These are phyloP conservation scores for Corella eumyota DNA, from an alignment of 23 tunicate species.

Conservation along the genomic window DNA sequence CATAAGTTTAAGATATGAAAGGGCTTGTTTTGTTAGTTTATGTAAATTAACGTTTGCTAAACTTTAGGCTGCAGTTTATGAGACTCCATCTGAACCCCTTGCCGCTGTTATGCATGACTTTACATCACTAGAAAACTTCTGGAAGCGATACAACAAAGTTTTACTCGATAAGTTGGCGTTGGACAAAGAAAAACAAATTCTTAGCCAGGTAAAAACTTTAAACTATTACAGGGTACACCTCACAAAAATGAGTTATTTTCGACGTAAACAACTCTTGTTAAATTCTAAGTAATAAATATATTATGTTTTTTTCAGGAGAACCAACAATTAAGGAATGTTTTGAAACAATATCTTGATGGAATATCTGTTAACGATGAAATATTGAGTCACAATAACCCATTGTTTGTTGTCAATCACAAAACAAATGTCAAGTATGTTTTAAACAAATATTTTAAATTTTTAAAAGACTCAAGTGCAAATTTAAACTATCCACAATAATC, in stretches of 20 bases:
- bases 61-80: conserved; percentile 54
- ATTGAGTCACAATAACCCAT: conserved; percentile 69
- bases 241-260: too few species aligned
- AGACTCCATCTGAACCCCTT: conserved; percentile 70
- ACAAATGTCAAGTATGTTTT: conserved; percentile 83
- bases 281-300: neutral
- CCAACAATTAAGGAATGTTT: conserved; percentile 69
- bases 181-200: conserved; percentile 70
- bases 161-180: conserved; percentile 83
- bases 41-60: neutral
- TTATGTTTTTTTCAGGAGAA: conserved; percentile 49
- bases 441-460: neutral
- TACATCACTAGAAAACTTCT: conserved; percentile 79
- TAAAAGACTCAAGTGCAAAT: neutral
- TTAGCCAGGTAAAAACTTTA: conserved; percentile 38
- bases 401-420: conserved; percentile 92
- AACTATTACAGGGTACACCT: neutral
- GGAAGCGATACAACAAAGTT: conserved; percentile 97
- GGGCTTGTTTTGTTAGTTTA: neutral
- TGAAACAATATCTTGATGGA: conserved; percentile 97
- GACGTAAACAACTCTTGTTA: neutral
- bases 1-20: too few species aligned
- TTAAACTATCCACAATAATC: neutral
- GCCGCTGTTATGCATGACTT: conserved; percentile 77
- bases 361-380: conserved; percentile 94